Percentiles rank a stretch among this genome's conserved stretches.
Conservation (phyloP, 2,888 invertebrate genomes). For the Acronicta leporina region DNA sequence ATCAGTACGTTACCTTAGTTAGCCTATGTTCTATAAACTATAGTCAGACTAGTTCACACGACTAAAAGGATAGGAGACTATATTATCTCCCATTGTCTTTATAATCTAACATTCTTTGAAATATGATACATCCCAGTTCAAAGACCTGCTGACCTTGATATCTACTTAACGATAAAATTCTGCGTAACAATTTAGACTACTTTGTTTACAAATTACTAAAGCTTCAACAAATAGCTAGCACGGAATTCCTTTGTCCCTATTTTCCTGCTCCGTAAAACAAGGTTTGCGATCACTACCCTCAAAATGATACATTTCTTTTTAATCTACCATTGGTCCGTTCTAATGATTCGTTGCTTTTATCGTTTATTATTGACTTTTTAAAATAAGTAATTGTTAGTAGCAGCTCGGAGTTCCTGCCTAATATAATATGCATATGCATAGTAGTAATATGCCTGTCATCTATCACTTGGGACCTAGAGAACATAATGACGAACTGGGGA, state of each 20-base stretch:
- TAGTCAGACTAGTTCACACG: too few relatives aligned
- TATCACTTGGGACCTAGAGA: too few relatives aligned
- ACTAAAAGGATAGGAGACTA: too few relatives aligned
- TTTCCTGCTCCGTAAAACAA: constrained; percentile 53
- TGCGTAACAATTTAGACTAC: constrained; percentile 28
- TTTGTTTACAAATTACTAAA: constrained; percentile 52
- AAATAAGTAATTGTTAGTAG: too few relatives aligned
- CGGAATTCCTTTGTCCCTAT: constrained; percentile 31
- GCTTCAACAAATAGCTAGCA: constrained; percentile 41
- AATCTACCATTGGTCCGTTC: constrained; percentile 50
- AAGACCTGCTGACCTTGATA: constrained; percentile 6
- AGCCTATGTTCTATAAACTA: too few relatives aligned
- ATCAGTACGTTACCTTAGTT: too few relatives aligned
- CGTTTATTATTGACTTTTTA: too few relatives aligned
- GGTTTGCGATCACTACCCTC: constrained; percentile 36
- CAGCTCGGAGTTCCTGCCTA: too few relatives aligned
- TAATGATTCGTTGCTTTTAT: constrained; percentile 48
- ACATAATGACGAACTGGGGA: too few relatives aligned
- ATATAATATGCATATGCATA: too few relatives aligned
- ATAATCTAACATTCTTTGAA: neutral
- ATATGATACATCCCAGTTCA: neutral
- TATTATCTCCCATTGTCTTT: neutral
- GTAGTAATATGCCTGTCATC: too few relatives aligned
- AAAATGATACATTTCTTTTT: constrained; percentile 50
- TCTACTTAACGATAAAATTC: constrained; percentile 23